Evolutionary conservation across 35 echinoderm and acorn worm species (phyloP).

Genomic region (Acanthaster planci): DNA sequence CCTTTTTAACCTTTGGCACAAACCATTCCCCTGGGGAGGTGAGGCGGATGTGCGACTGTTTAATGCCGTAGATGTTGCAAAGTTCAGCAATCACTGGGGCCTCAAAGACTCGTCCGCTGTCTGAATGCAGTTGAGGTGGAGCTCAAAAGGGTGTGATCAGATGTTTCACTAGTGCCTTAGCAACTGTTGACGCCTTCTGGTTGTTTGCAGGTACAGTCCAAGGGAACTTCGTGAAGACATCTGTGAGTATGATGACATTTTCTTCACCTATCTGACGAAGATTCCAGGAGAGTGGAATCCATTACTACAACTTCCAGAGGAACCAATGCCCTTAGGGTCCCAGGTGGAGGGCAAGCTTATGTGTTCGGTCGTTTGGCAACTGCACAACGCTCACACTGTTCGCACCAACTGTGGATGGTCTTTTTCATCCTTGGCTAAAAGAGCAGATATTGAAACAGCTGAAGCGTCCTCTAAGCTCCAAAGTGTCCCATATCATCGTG

Average conservation of each 20-base stretch:
- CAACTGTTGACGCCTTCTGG: constrained; percentile 68
- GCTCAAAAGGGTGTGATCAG: constrained; percentile 76
- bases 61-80: constrained; percentile 21
- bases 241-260: constrained; percentile 75
- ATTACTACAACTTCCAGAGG: constrained; percentile 21
- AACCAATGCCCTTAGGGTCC: constrained; percentile 38
- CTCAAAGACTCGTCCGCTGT: constrained; percentile 43
- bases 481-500: constrained; percentile 30
- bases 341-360: constrained; percentile 10
- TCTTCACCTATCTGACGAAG: constrained; percentile 35
- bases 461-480: constrained; percentile 37
- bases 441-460: constrained; percentile 8
- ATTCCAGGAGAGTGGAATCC: constrained; percentile 52
- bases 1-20: constrained; percentile 43
- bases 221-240: constrained; percentile 53
- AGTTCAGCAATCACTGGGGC: constrained; percentile 52
- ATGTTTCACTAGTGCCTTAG: constrained; percentile 51
- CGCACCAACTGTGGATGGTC: constrained; percentile 22
- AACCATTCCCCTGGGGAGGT: constrained; percentile 58
- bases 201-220: constrained; percentile 35
- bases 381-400: constrained; percentile 47
- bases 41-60: too few relatives aligned
- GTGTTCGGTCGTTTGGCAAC: constrained; percentile 32
- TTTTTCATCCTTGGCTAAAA: constrained; percentile 61
- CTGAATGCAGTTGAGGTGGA: constrained; percentile 62